A percentile compares a stretch with the other conserved stretches of the same genome.
Evolutionary conservation across 2,888 invertebrate genomes (phyloP).

Genomic region (Brachypterus glaber): DNA sequence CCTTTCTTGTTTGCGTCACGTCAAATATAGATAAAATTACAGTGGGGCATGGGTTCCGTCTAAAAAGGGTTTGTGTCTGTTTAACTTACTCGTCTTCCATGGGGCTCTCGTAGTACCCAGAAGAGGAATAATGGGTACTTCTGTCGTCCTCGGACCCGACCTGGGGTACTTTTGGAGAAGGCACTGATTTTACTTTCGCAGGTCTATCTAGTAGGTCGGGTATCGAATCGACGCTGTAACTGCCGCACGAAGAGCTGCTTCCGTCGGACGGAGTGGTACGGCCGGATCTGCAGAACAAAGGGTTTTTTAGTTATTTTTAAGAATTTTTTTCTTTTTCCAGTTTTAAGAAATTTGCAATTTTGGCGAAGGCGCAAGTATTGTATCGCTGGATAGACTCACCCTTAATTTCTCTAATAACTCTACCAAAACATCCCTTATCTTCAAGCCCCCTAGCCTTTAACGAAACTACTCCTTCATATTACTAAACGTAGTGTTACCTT

Average conservation of each 20-base stretch:
- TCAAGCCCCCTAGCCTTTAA: too few species aligned
- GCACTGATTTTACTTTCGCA: constrained; percentile 31
- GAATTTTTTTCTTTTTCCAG: not conserved
- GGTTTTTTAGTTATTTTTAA: not conserved
- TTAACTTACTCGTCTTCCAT: constrained; percentile 56
- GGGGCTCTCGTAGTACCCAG: constrained; percentile 67
- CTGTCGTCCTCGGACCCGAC: constrained; percentile 59
- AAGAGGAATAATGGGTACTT: constrained; percentile 61
- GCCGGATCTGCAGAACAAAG: constrained; percentile 28
- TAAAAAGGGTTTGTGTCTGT: constrained; percentile 30
- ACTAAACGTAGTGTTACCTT: constrained; percentile 14
- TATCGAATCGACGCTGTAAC: constrained; percentile 43
- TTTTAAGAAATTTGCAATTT: constrained; percentile 3
- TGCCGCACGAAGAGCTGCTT: constrained; percentile 50
- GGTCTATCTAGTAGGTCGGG: constrained; percentile 37
- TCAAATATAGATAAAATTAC: not conserved
- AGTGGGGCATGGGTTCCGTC: too few species aligned
- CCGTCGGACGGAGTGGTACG: constrained; percentile 49
- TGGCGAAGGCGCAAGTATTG: too few species aligned
- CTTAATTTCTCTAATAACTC: too few species aligned
- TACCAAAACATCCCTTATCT: too few species aligned
- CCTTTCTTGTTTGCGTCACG: not conserved
- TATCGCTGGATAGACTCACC: too few species aligned
- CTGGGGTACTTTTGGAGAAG: constrained; percentile 34
- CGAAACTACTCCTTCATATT: too few species aligned